Evolutionary conservation across 2,113 vertebrate genomes (phyloP), one percentile per base, ranked within the genome.

Genomic region (Hydropotes inermis): DNA sequence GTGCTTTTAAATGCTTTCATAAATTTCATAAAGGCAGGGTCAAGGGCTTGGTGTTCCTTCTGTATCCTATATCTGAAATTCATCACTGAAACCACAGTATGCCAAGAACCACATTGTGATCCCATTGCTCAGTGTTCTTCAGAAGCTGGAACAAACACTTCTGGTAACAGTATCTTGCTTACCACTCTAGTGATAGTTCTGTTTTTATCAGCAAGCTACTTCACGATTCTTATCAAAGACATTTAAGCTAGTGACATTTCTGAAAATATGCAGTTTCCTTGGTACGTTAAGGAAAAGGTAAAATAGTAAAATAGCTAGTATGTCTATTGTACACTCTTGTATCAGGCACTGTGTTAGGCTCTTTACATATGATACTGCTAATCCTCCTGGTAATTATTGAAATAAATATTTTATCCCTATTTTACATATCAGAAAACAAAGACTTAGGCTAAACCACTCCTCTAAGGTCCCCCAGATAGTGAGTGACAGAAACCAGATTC

Each of bases 371-470:
- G 54, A 67, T 67, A 76, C 36, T 95, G n/a, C 17, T 97, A 89
- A 91, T 90, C 15, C 5, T 91, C 36, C 45, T 36, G 23, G 92
- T 82, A 94, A 60, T 61, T 96, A 79, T 91, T 95, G 36, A 91
- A 93, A 93, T 86, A 64, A 90, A 87, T 82, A 57, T 78, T 61
- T 57, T 55, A 78, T 23, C 58, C 23, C 39, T 82, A 64, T 95
- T 96, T 89, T 84, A 88, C 85, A 79, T 21, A 91, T 95, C 67
- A 94, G 27, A 88, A 97, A 88, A 95, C 85, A 82, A 33, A 96
- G n/a, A 92, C 45, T 85, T 88, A 89, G 79, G 28, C 15, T 58
- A 95, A 95, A 81, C 84, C 89, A 87, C 25, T 95, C 70, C 87
- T 70, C n/a, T 89, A 79, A 95, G 25, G 16, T 84, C 93, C 50